Percentiles rank a stretch among this genome's conserved stretches.
Conservation (phyloP, 2,888 invertebrate genomes). For the Arenicola marina region DNA sequence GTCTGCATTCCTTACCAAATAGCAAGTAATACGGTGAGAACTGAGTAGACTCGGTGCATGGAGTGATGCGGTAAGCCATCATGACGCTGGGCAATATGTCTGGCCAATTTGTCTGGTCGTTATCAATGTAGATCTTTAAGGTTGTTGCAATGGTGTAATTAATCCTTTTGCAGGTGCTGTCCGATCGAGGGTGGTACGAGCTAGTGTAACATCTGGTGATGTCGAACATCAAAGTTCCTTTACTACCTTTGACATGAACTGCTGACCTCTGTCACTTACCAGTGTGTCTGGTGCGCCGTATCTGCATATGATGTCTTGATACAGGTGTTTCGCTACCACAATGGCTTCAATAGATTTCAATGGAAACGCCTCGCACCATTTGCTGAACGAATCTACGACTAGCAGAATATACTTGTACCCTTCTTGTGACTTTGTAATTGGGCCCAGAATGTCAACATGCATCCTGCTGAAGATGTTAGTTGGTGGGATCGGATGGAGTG, state of each 20-base stretch:
- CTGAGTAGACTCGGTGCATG: not conserved
- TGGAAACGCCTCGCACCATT: slow-evolving; percentile 33
- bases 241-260: slow-evolving; percentile 7
- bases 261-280: not conserved
- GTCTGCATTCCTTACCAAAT: slow-evolving; percentile 2
- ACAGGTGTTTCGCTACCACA: not conserved
- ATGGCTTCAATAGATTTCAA: slow-evolving; percentile 6
- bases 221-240: slow-evolving; percentile 5
- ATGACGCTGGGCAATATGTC: slow-evolving; percentile 2
- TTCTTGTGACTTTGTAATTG: not conserved
- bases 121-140: not conserved
- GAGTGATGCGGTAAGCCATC: not conserved
- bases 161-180: not conserved
- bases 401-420: not conserved
- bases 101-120: slow-evolving; percentile 7
- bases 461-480: not conserved
- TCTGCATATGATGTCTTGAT: slow-evolving; percentile 3
- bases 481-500: not conserved
- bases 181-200: slow-evolving; percentile 5
- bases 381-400: not conserved
- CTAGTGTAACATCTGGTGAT: slow-evolving; percentile 1
- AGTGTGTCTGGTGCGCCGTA: slow-evolving; percentile 2
- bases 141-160: not conserved
- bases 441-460: not conserved
- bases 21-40: not conserved